A percentile compares a stretch with the other conserved stretches of the same genome.
phyloP scores from a whole-genome alignment of 1,140 invertebrate species.

The Achroia grisella region DNA sequence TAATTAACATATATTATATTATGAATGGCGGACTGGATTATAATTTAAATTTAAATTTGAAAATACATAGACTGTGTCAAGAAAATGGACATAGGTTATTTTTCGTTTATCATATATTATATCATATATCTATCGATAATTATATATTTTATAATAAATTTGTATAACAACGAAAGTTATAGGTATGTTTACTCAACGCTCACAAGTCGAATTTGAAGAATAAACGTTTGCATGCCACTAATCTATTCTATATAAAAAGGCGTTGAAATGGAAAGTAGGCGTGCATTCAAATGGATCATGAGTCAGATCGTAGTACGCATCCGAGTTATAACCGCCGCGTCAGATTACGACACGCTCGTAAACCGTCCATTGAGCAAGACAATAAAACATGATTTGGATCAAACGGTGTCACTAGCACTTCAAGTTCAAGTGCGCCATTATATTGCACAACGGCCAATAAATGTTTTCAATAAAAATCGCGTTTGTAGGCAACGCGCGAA shows the following conservation, averaged over 20 bases:
- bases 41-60: too few relatives aligned
- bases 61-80: too few relatives aligned
- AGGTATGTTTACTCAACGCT: too few relatives aligned
- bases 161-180: too few relatives aligned
- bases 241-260: conserved; percentile 1
- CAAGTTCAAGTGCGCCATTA: conserved; percentile 70
- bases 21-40: too few relatives aligned
- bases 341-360: conserved; percentile 60
- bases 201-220: not conserved
- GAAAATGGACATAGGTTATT: too few relatives aligned
- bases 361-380: conserved; percentile 65
- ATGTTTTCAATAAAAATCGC: too few relatives aligned
- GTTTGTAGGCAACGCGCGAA: not conserved
- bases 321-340: conserved; percentile 20
- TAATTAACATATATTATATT: too few relatives aligned
- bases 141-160: too few relatives aligned
- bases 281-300: conserved; percentile 41
- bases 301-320: conserved; percentile 31
- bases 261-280: conserved; percentile 48
- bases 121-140: too few relatives aligned
- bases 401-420: conserved; percentile 63
- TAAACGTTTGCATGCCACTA: conserved; percentile 15
- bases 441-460: conserved; percentile 30
- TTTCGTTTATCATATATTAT: too few relatives aligned
- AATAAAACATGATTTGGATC: conserved; percentile 69